Conservation (phyloP, 2,797 vertebrate genomes). For the Gallirallus australis region DNA sequence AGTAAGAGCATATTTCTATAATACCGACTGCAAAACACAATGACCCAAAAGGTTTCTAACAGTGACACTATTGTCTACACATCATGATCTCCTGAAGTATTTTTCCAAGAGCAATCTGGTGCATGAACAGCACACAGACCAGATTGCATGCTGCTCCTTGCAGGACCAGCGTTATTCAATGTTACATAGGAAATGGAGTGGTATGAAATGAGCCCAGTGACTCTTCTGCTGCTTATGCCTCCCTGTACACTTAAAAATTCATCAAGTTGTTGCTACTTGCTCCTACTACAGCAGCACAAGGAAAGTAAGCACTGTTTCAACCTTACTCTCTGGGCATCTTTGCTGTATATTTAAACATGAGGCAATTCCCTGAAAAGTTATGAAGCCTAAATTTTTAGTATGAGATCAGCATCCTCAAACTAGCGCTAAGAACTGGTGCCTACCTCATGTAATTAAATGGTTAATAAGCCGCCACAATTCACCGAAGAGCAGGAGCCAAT, state of each 20-base stretch:
- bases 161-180: too few species aligned
- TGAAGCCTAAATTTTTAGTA: not conserved
- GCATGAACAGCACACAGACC: not conserved
- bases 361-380: not conserved
- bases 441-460: not conserved
- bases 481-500: not conserved
- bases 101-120: not conserved
- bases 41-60: not conserved
- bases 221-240: not conserved
- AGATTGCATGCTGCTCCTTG: rapidly evolving
- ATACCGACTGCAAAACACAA: not conserved
- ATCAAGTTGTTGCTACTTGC: not conserved
- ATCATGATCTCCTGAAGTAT: too few species aligned
- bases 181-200: not conserved
- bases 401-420: not conserved
- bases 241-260: too few species aligned
- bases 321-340: not conserved
- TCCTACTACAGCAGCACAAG: rapidly evolving
- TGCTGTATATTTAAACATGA: not conserved
- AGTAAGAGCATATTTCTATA: not conserved
- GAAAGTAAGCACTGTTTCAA: not conserved
- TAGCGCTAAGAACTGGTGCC: not conserved
- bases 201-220: not conserved
- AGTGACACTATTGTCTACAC: rapidly evolving
- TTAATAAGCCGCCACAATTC: not conserved